These are phyloP conservation scores for Eudemis profundana DNA, from an alignment of 2,888 invertebrate species.

Conservation along the genomic window DNA sequence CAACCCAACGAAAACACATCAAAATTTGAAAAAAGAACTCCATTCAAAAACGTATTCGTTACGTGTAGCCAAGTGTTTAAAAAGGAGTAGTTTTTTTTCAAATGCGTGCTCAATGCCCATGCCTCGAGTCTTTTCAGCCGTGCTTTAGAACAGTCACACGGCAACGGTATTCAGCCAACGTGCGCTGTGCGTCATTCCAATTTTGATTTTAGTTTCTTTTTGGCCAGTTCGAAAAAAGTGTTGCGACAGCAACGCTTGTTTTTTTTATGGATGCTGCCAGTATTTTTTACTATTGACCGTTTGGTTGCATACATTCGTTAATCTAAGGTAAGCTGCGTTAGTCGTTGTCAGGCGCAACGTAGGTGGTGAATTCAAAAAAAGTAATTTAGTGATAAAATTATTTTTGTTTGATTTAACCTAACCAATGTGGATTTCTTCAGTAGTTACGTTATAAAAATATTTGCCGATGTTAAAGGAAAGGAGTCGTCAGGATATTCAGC, in stretches of 20 bases:
- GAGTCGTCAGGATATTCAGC: no score
- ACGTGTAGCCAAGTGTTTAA: conserved; percentile 47
- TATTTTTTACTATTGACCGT: no score
- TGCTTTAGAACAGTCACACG: conserved; percentile 52
- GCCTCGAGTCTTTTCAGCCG: conserved; percentile 58
- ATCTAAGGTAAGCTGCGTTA: no score
- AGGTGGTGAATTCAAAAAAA: no score
- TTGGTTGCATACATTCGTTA: no score
- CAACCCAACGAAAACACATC: conserved; percentile 21
- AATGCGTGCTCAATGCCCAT: conserved; percentile 54
- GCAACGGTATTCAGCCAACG: conserved; percentile 57
- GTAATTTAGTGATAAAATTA: no score
- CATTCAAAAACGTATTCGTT: conserved; percentile 44
- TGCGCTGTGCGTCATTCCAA: conserved; percentile 43
- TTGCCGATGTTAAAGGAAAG: no score
- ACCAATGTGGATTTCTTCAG: no score
- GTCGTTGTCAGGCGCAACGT: no score
- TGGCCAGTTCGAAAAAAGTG: conserved; percentile 8
- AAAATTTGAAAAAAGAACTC: conserved; percentile 44
- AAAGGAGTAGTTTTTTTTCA: conserved; percentile 54
- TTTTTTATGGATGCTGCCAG: neutral
- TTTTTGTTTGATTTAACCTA: no score
- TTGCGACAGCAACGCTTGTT: neutral
- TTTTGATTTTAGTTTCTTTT: conserved; percentile 11
- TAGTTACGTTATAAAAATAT: no score